Base-by-base conservation (phyloP, 2,113 vertebrate genomes). In the Hyla sarda region DNA sequence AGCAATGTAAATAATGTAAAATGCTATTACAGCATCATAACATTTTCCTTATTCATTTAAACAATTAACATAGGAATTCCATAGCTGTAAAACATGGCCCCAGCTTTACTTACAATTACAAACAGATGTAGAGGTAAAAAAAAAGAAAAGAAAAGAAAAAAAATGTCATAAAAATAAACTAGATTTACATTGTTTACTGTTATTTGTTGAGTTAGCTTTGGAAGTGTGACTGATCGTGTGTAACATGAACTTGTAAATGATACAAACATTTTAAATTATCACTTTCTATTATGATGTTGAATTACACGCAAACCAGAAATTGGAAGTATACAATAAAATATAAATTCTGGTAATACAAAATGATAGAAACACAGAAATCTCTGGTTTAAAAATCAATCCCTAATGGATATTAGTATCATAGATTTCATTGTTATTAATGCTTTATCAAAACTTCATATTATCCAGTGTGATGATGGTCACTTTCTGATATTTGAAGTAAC, bases 281-380 rank as follows among this genome's bases (percentile, higher is more conserved):
- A 65, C 41, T 62, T 77, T 50, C 34, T 62, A 60, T 81, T 81
- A 60, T 47, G 41, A 2, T 81, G 78, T 45, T 81, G n/a, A 81
- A 65, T 80, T n/a, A 14, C 32, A 34, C 58, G 34, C 77, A 80
- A 56, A 77, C 72, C 84, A 23, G 25, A 88, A 88, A n/a, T 25
- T 74, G 72, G 41, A 74, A 73, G 12, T 23, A 45, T 73, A 21
- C 65, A n/a, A 74, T 14, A 10, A 47, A 48, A 74, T 48, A 3
- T 10, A 37, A 37, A 23, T 37, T 71, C 21, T 37, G 7, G 21
- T 71, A 71, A 37, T 41, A 9, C 9, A 23, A 71, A 71, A 71
- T 37, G 67, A 23, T 12, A 9, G 67, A 21, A 71, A 71, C 23
- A 71, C 1, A 71, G 19, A 37, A 37, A 71, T 23, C 34, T 1